Evolutionary conservation across 1,140 invertebrate genomes (phyloP).

Genomic region (Harpegnathos saltator): DNA sequence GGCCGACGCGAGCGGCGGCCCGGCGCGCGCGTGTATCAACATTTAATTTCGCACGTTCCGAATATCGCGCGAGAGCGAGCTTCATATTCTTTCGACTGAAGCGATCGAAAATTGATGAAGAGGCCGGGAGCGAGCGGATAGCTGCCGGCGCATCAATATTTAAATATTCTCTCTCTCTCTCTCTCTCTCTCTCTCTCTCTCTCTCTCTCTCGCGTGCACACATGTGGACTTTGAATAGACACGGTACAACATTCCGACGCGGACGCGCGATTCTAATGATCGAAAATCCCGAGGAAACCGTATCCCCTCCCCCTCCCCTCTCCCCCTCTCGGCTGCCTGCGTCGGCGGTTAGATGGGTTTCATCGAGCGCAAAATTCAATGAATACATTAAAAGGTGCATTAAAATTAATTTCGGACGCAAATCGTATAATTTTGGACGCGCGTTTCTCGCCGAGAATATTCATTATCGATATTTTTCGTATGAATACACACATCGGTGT

Average conservation of each 20-base stretch:
- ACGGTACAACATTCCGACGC: not conserved
- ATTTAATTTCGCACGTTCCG: not conserved
- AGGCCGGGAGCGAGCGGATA: too few relatives aligned
- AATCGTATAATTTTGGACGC: constrained; percentile 22
- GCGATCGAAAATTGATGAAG: not conserved
- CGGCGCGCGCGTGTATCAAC: constrained; percentile 39
- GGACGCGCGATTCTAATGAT: not conserved
- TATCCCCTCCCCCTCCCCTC: too few relatives aligned
- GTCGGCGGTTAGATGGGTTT: too few relatives aligned
- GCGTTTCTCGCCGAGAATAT: not conserved
- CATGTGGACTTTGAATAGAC: not conserved
- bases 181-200: too few relatives aligned
- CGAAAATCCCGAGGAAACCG: not conserved
- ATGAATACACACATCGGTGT: not conserved
- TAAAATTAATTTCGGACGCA: not conserved
- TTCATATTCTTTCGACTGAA: not conserved
- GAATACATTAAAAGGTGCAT: too few relatives aligned
- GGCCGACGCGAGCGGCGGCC: too few relatives aligned
- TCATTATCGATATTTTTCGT: constrained; percentile 1
- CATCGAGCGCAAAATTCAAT: too few relatives aligned
- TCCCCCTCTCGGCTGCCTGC: too few relatives aligned
- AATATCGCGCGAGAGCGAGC: not conserved
- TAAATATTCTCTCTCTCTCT: too few relatives aligned
- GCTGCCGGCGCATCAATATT: not conserved
- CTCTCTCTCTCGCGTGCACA: not conserved